These are phyloP conservation scores for Athripsodes cinereus DNA, from an alignment of 2,888 invertebrate species.

Conservation along the genomic window DNA sequence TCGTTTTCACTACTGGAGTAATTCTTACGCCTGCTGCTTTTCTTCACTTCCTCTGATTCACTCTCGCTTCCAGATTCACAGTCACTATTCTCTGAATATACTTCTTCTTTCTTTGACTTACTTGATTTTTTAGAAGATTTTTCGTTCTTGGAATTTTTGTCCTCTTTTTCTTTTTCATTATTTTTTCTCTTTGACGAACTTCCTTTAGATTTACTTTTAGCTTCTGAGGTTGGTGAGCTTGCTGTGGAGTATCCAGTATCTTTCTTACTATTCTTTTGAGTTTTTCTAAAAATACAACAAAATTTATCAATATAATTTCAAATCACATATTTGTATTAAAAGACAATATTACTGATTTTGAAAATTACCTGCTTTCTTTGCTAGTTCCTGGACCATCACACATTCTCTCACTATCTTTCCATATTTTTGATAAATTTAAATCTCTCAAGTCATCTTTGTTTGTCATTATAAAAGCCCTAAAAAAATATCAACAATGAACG, in stretches of 20 bases:
- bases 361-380: constrained; percentile 18
- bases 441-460: constrained; percentile 46
- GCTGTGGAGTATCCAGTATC: constrained; percentile 67
- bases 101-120: constrained; percentile 19
- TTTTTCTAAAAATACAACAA: background rate
- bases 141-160: constrained; percentile 8
- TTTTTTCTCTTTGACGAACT: constrained; percentile 9
- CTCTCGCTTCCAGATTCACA: constrained; percentile 15
- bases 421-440: constrained; percentile 42
- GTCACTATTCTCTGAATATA: constrained; percentile 20
- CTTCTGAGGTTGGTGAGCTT: constrained; percentile 48
- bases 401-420: constrained; percentile 41
- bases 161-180: constrained; percentile 10
- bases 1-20: constrained; percentile 12
- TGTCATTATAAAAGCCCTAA: constrained; percentile 46
- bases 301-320: background rate
- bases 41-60: constrained; percentile 7
- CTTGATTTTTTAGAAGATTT: constrained; percentile 9
- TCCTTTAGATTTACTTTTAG: constrained; percentile 14
- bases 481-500: constrained; percentile 28
- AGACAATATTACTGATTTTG: background rate
- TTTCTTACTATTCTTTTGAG: constrained; percentile 38
- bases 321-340: background rate
- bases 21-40: constrained; percentile 7
- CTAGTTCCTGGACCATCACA: constrained; percentile 27